These are phyloP conservation scores for Pilophorus perplexus DNA, from an alignment of 2,888 invertebrate species.

Conservation along the genomic window DNA sequence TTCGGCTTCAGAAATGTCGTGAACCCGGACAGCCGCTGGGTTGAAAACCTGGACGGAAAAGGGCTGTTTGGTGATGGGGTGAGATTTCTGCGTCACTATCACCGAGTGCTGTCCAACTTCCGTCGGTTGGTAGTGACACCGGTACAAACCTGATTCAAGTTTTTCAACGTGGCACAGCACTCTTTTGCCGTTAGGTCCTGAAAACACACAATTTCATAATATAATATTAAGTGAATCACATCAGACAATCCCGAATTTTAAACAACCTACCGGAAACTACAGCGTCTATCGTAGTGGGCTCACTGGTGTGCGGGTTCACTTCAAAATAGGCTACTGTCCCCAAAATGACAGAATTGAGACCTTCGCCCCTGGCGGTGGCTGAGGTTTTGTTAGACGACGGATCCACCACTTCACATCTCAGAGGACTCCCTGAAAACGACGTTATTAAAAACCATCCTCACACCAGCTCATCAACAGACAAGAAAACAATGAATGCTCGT, in stretches of 20 bases:
- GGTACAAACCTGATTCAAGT: constrained; percentile 65
- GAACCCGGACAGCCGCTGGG: constrained; percentile 67
- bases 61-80: constrained; percentile 62
- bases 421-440: constrained; percentile 69
- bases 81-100: constrained; percentile 61
- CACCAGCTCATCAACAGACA: too few relatives aligned
- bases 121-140: constrained; percentile 74
- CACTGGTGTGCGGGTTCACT: constrained; percentile 52
- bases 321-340: constrained; percentile 56
- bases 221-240: too few relatives aligned
- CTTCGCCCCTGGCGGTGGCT: constrained; percentile 50
- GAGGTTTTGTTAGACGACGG: constrained; percentile 53
- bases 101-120: constrained; percentile 74
- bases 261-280: constrained; percentile 56
- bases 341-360: constrained; percentile 51
- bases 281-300: constrained; percentile 53
- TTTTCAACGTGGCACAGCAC: constrained; percentile 61
- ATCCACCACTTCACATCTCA: constrained; percentile 69
- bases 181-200: constrained; percentile 57
- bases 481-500: too few relatives aligned
- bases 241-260: too few relatives aligned
- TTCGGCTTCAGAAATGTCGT: constrained; percentile 72
- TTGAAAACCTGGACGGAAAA: constrained; percentile 76
- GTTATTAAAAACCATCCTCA: not conserved
- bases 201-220: not conserved